Evolutionary conservation across 2,888 invertebrate genomes (phyloP), one percentile per base, ranked within the genome.

Genomic region (Gymnosoma rotundatum): DNA sequence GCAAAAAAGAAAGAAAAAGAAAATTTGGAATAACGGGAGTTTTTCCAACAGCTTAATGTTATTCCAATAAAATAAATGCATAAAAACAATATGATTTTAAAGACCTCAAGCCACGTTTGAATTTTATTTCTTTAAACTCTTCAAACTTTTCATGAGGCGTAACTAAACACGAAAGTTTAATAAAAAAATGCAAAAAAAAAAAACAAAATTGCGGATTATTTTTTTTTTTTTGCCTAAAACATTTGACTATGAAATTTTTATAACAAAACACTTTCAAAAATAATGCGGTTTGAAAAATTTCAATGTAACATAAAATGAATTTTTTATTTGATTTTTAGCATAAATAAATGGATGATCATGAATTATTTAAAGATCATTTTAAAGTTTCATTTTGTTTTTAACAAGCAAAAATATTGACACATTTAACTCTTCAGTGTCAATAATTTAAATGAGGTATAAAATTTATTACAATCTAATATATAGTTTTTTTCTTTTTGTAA

Each of bases 81-180:
- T 2, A 75, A 9, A 14, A 50, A 9, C 8, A 16, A 25, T 32
- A 5, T 5, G 18, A 63, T 50, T 72, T 64, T 58, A 52, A 42
- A 58, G 64, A 50, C 72, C 38, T 25, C n/a, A 72, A 79, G 79
- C 60, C 66, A 79, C 18, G 58, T 52, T 73, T 32, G 2, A 48
- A 78, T 25, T 36, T 38, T 54, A 60, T 67, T 74, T 66, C 52
- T 67, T 58, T 64, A n/a, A 69, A 69, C 50, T n/a, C 56, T 63
- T 52, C 32, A 72, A 69, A 56, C 60, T 18, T 9, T 73, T 66
- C 54, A 64, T 63, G 61, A 83, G 82, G 82, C 82, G 82, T 83
- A 61, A 78, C 78, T 66, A 73, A 83, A 56, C 82, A 83, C 82
- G 82, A 83, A 73, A 61, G 20, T 54, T 78, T 67, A 61, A 67